A percentile compares a stretch with the other conserved stretches of the same genome.
Conservation (phyloP, 1,140 invertebrate genomes). For the Pentalonia nigronervosa region DNA sequence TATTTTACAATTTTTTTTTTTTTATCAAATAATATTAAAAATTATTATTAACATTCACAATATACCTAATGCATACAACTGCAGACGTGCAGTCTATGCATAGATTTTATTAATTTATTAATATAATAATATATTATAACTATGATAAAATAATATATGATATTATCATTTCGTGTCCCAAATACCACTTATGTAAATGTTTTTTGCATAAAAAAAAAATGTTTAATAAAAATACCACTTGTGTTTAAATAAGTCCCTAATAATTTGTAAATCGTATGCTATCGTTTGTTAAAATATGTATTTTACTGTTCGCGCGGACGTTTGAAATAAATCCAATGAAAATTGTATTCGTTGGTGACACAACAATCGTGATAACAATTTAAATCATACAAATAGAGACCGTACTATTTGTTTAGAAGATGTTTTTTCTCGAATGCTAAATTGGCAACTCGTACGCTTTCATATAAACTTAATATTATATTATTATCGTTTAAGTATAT, state of each 20-base stretch:
- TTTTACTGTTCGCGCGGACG: not conserved
- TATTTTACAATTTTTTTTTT: constrained; percentile 10
- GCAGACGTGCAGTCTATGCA: constrained; percentile 17
- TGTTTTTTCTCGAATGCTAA: not conserved
- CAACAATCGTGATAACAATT: not conserved
- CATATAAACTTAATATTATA: not conserved
- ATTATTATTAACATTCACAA: not conserved
- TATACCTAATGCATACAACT: not conserved
- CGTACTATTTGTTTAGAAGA: not conserved
- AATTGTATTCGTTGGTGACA: not conserved
- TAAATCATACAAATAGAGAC: not conserved
- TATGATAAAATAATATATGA: not conserved
- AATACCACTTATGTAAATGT: not conserved
- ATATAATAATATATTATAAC: not conserved
- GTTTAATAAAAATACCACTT: not conserved
- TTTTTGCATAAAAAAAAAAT: not conserved
- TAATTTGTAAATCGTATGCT: constrained; percentile 5
- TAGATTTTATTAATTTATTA: constrained; percentile 1
- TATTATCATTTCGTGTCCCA: not conserved
- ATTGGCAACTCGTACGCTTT: not conserved
- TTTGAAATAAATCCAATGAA: not conserved
- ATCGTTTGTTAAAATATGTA: constrained; percentile 16
- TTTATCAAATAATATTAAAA: not conserved
- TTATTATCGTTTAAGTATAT: constrained; percentile 6
- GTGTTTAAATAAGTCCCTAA: not conserved